These are phyloP conservation scores for Trichopria drosophilae DNA, from an alignment of 2,888 invertebrate species.

Conservation along the genomic window DNA sequence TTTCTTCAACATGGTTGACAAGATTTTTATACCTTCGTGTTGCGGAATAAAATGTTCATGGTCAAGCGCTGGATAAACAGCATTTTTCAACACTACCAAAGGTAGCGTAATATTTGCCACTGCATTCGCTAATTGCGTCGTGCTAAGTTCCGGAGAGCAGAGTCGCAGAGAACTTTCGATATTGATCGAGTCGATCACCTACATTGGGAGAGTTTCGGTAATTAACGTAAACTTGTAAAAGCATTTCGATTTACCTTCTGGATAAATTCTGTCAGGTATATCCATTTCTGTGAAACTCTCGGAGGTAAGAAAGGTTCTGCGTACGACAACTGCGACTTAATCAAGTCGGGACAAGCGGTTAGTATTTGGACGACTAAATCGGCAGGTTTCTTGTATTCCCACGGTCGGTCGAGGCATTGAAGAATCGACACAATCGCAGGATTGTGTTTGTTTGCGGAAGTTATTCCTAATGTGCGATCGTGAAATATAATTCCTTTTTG, in stretches of 20 bases:
- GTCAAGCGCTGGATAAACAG: slow-evolving; percentile 44
- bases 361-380: slow-evolving; percentile 69
- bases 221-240: no score
- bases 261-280: slow-evolving; percentile 48
- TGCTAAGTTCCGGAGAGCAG: slow-evolving; percentile 59
- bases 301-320: slow-evolving; percentile 68
- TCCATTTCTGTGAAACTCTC: slow-evolving; percentile 51
- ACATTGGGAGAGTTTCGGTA: not conserved
- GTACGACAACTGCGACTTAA: slow-evolving; percentile 65
- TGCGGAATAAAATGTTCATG: slow-evolving; percentile 47
- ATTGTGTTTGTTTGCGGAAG: slow-evolving; percentile 64
- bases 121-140: slow-evolving; percentile 62
- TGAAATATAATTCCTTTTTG: slow-evolving; percentile 77
- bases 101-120: slow-evolving; percentile 62
- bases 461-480: slow-evolving; percentile 67
- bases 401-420: slow-evolving; percentile 69
- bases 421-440: slow-evolving; percentile 67
- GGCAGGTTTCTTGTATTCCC: slow-evolving; percentile 68
- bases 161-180: slow-evolving; percentile 56
- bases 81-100: slow-evolving; percentile 59
- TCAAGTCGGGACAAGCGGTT: slow-evolving; percentile 72
- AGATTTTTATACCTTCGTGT: slow-evolving; percentile 51
- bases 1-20: slow-evolving; percentile 58
- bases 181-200: slow-evolving; percentile 49
- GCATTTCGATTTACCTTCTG: slow-evolving; percentile 40